phyloP scores from a whole-genome alignment of 2,888 invertebrate genomes.

The Laspeyria flexula region DNA sequence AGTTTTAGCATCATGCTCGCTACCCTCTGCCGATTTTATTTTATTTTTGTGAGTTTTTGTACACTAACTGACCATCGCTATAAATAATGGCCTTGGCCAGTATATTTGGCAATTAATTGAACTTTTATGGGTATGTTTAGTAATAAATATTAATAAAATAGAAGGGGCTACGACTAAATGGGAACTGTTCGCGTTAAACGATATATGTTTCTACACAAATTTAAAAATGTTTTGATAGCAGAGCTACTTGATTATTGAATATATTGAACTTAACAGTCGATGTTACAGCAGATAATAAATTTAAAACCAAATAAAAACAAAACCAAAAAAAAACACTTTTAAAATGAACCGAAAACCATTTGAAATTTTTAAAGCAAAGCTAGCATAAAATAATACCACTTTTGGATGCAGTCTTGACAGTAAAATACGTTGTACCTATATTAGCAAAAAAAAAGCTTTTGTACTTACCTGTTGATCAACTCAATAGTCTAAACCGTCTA shows the following conservation, averaged over 20 bases:
- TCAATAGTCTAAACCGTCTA: too few species aligned
- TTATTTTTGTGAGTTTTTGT: slow-evolving; percentile 25
- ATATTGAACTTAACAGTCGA: not conserved
- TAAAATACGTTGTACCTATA: too few species aligned
- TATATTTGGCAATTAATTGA: slow-evolving; percentile 32
- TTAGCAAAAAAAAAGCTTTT: too few species aligned
- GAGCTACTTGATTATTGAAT: not conserved
- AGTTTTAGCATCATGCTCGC: slow-evolving; percentile 68
- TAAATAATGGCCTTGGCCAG: slow-evolving; percentile 31
- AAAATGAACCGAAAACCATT: too few species aligned
- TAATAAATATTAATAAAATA: slow-evolving; percentile 15
- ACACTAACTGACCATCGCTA: slow-evolving; percentile 25
- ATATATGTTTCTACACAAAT: not conserved
- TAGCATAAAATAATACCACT: too few species aligned
- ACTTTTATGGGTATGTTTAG: slow-evolving; percentile 15
- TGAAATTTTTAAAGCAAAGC: too few species aligned
- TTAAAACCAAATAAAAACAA: not conserved
- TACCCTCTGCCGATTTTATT: slow-evolving; percentile 49
- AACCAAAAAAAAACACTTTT: too few species aligned
- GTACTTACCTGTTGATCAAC: too few species aligned
- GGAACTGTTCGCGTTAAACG: not conserved
- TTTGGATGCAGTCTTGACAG: too few species aligned
- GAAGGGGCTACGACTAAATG: slow-evolving; percentile 2
- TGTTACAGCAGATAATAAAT: not conserved
- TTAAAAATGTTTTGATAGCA: not conserved